Evolutionary conservation across 2,797 vertebrate genomes (phyloP).

Genomic region (Sebastes kiyomatsui): DNA sequence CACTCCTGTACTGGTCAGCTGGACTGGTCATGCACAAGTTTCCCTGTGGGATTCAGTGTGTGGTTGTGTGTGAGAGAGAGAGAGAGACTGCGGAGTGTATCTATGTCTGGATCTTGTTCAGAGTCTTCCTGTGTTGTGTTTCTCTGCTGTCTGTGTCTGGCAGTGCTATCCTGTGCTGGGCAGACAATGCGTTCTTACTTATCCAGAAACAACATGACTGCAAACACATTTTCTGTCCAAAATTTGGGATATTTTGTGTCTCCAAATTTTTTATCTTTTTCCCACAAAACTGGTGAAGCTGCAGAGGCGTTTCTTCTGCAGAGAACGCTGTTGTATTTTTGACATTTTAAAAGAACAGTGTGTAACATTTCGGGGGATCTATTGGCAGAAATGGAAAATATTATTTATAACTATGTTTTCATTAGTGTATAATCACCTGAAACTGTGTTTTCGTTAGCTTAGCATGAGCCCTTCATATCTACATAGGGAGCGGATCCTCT

Average conservation of each 20-base stretch:
- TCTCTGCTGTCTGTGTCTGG: slow-evolving; percentile 44
- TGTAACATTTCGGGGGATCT: too few species aligned
- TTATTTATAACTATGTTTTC: too few species aligned
- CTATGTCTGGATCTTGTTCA: slow-evolving; percentile 58
- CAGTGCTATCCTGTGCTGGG: slow-evolving; percentile 10
- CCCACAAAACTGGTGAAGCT: not conserved
- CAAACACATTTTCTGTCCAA: not conserved
- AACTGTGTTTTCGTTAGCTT: too few species aligned
- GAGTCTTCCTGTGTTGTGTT: slow-evolving; percentile 48
- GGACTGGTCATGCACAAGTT: slow-evolving; percentile 3
- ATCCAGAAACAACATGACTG: slow-evolving; percentile 19
- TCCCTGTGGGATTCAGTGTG: not conserved
- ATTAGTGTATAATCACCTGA: too few species aligned
- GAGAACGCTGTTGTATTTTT: not conserved
- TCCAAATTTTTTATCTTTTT: not conserved
- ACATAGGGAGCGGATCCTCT: too few species aligned
- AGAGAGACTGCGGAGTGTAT: slow-evolving; percentile 22
- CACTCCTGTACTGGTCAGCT: slow-evolving; percentile 8
- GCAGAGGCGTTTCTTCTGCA: not conserved
- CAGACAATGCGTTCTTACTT: slow-evolving; percentile 23
- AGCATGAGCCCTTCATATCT: too few species aligned
- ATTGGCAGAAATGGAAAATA: too few species aligned
- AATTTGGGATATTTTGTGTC: not conserved
- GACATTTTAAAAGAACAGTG: not conserved
- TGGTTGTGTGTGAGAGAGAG: not conserved